Evolutionary conservation across 1,140 invertebrate species (phyloP).

Genomic region (Myzus persicae): DNA sequence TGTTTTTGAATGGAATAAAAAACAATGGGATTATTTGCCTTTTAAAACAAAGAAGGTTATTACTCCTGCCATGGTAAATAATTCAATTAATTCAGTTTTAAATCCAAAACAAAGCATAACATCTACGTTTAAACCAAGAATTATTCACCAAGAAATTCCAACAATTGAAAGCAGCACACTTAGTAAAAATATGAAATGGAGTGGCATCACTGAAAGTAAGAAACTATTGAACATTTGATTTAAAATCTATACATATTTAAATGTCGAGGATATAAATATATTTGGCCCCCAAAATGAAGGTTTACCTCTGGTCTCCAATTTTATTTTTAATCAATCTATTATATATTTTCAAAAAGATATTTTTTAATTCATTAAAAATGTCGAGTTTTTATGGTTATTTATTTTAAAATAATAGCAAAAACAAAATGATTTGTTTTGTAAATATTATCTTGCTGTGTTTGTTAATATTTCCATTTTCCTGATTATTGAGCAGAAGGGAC

Average conservation of each 20-base stretch:
- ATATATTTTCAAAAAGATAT: too few relatives aligned
- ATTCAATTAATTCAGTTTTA: background rate
- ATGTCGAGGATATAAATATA: background rate
- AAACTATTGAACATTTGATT: background rate
- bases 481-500: background rate
- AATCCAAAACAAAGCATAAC: background rate
- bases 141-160: constrained; percentile 15
- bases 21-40: background rate
- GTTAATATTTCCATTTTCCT: background rate
- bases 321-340: too few relatives aligned
- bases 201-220: background rate
- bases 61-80: background rate
- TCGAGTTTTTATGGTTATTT: background rate
- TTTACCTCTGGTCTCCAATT: too few relatives aligned
- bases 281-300: too few relatives aligned
- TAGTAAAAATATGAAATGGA: constrained; percentile 2
- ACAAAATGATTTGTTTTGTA: background rate
- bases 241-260: background rate
- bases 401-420: background rate
- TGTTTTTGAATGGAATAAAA: constrained; percentile 35
- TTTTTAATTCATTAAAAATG: too few relatives aligned
- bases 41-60: background rate
- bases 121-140: background rate
- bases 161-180: background rate
- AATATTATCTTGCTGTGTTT: background rate